A percentile compares a stretch with the other conserved stretches of the same genome.
phyloP scores from a whole-genome alignment of 2,113 vertebrate genomes.

The Promerops cafer region DNA sequence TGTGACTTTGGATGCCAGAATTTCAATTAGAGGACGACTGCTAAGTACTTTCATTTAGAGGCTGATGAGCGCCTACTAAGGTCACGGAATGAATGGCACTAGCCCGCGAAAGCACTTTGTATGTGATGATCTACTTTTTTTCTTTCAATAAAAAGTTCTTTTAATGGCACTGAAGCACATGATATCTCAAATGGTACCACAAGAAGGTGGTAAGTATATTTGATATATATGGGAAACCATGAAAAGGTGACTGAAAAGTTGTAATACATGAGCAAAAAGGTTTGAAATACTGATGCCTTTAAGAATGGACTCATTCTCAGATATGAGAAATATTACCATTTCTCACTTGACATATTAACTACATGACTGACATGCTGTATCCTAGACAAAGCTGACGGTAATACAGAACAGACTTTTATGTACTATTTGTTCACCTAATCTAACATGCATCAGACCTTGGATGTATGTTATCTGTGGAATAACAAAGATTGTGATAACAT shows the following conservation, averaged over 20 bases:
- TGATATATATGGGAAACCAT: slow-evolving; percentile 59
- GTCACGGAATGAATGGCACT: slow-evolving; percentile 38
- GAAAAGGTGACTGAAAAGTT: slow-evolving; percentile 72
- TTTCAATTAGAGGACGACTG: slow-evolving; percentile 51
- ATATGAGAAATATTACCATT: slow-evolving; percentile 58
- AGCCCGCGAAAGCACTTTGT: slow-evolving; percentile 7
- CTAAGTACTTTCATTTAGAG: slow-evolving; percentile 67
- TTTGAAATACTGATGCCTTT: slow-evolving; percentile 72
- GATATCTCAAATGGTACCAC: slow-evolving; percentile 42
- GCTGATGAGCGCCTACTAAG: slow-evolving; percentile 56
- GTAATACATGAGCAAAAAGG: slow-evolving; percentile 62
- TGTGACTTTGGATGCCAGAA: slow-evolving; percentile 56
- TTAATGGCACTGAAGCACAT: slow-evolving; percentile 41
- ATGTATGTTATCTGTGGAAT: slow-evolving; percentile 50
- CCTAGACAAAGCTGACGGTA: slow-evolving; percentile 60
- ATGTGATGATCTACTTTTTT: slow-evolving; percentile 29
- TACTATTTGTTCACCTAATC: slow-evolving; percentile 69
- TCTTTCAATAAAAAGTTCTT: slow-evolving; percentile 62
- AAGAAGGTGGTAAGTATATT: slow-evolving; percentile 28
- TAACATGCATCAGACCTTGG: slow-evolving; percentile 64
- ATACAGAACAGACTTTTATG: slow-evolving; percentile 45
- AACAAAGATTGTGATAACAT: slow-evolving; percentile 62
- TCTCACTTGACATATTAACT: slow-evolving; percentile 69
- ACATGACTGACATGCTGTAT: slow-evolving; percentile 38
- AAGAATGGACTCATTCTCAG: slow-evolving; percentile 63